A percentile compares a stretch with the other conserved stretches of the same genome.
Evolutionary conservation across 2,113 vertebrate species (phyloP).

Genomic region (Gymnobelideus leadbeateri): DNA sequence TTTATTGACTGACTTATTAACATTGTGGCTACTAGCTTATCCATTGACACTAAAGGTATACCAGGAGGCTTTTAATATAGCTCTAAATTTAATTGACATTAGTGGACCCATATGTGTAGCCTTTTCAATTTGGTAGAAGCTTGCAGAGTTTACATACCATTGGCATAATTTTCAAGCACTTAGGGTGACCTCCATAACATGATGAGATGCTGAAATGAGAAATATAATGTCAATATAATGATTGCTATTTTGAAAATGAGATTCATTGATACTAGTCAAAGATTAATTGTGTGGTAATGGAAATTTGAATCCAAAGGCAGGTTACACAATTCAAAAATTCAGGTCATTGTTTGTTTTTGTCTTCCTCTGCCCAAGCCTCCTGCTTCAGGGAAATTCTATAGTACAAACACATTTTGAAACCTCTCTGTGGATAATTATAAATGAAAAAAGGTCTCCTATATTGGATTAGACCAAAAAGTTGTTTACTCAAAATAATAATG

Average conservation of each 20-base stretch:
- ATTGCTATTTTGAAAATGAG: neutral
- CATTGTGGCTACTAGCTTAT: neutral
- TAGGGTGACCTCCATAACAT: neutral
- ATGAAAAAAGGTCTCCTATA: neutral
- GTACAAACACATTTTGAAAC: neutral
- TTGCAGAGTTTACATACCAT: neutral
- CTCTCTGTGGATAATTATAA: neutral
- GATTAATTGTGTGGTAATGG: neutral
- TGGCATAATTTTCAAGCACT: neutral
- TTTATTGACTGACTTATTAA: neutral
- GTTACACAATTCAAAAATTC: neutral
- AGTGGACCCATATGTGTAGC: neutral
- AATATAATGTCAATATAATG: neutral
- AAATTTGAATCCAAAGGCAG: constrained; percentile 3
- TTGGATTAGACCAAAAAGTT: neutral
- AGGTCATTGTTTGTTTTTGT: neutral
- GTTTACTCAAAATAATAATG: neutral
- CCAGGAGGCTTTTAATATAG: neutral
- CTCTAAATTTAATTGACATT: neutral
- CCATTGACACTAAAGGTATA: neutral
- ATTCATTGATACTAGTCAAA: neutral
- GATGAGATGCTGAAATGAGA: neutral
- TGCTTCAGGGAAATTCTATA: neutral
- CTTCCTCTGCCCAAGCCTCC: neutral
- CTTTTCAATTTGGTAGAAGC: neutral